Evolutionary conservation across 1,140 invertebrate genomes (phyloP).

Genomic region (Penaeus chinensis): DNA sequence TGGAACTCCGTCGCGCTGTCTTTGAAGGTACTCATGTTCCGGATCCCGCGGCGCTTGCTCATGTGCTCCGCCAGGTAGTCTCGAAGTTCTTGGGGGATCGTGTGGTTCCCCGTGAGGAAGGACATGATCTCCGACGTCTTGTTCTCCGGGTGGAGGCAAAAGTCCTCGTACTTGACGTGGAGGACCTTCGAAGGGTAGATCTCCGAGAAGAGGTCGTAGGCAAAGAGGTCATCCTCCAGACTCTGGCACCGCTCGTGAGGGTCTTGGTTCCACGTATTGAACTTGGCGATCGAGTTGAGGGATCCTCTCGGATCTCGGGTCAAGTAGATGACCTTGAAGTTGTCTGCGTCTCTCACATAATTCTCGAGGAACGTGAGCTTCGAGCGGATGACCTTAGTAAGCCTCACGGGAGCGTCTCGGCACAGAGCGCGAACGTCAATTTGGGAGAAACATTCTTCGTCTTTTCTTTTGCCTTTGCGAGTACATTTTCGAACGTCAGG

Average conservation of each 20-base stretch:
- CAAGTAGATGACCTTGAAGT: constrained; percentile 43
- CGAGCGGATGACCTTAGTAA: constrained; percentile 33
- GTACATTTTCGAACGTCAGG: background rate
- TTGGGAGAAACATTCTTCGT: background rate
- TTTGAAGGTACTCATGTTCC: constrained; percentile 34
- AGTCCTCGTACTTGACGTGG: constrained; percentile 31
- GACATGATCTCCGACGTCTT: background rate
- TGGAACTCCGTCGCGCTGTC: constrained; percentile 27
- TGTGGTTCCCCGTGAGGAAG: constrained; percentile 18
- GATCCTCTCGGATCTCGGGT: constrained; percentile 38
- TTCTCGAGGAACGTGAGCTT: background rate
- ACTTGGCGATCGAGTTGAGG: constrained; percentile 30
- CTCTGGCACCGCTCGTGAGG: constrained; percentile 3
- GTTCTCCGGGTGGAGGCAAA: constrained; percentile 11
- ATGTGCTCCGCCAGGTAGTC: constrained; percentile 21
- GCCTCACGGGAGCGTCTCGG: background rate
- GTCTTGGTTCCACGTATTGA: constrained; percentile 21
- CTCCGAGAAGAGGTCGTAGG: constrained; percentile 1
- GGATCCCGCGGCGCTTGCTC: background rate
- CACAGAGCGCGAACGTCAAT: constrained; percentile 24
- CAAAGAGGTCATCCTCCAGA: constrained; percentile 24
- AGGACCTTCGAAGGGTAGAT: constrained; percentile 23
- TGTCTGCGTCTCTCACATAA: background rate
- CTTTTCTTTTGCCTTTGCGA: background rate
- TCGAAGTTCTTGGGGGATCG: background rate